Evolutionary conservation across 1,140 invertebrate species (phyloP).

Genomic region (Heliothis subflexa): DNA sequence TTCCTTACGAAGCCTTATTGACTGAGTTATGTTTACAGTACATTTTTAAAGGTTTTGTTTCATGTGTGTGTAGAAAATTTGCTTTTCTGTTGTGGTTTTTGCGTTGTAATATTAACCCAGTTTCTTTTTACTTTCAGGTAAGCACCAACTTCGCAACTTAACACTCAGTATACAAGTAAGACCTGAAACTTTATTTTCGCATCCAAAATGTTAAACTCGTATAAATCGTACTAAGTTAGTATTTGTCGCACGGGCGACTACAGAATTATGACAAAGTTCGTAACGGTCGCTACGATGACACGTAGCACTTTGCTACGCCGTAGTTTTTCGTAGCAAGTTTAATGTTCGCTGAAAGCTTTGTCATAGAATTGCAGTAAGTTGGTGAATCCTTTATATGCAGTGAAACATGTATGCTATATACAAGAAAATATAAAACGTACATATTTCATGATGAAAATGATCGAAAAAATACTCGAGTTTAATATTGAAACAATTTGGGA

Average conservation of each 20-base stretch:
- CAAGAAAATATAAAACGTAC: neutral
- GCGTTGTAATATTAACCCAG: neutral
- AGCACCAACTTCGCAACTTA: neutral
- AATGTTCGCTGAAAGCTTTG: neutral
- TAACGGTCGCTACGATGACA: conserved; percentile 13
- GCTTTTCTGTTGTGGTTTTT: neutral
- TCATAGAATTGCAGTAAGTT: neutral
- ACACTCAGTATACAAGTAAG: conserved; percentile 5
- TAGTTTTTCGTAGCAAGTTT: conserved; percentile 22
- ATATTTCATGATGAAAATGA: neutral
- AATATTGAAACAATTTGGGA: too few relatives aligned
- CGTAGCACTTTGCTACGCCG: conserved; percentile 46
- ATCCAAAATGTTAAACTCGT: neutral
- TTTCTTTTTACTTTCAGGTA: conserved; percentile 19
- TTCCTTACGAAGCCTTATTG: too few relatives aligned
- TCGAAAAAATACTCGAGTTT: too few relatives aligned
- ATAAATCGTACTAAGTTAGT: neutral
- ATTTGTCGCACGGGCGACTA: neutral
- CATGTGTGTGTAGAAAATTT: neutral
- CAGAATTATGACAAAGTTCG: conserved; percentile 26
- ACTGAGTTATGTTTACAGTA: neutral
- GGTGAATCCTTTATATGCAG: too few relatives aligned
- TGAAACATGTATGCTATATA: too few relatives aligned
- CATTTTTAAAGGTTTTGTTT: neutral
- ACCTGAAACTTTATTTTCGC: neutral